Conservation (phyloP, 64 coral and sea anemone genomes). For the Dendronephthya gigantea region DNA sequence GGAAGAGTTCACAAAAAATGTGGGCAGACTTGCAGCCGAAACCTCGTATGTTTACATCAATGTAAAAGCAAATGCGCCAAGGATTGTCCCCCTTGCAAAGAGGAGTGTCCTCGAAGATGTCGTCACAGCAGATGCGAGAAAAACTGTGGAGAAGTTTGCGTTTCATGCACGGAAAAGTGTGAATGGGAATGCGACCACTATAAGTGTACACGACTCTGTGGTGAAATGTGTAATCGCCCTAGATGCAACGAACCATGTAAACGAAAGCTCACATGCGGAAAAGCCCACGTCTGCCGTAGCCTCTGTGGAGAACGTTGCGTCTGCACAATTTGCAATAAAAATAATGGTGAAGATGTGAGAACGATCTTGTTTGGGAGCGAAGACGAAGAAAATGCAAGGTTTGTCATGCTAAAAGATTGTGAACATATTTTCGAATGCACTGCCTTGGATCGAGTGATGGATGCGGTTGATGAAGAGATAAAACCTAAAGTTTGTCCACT, state of each 20-base stretch:
- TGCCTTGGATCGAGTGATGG: constrained; percentile 37
- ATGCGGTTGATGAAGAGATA: constrained; percentile 11
- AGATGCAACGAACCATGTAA: constrained; percentile 33
- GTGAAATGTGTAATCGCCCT: constrained; percentile 24
- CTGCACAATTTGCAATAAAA: constrained; percentile 30
- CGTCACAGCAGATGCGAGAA: constrained; percentile 14
- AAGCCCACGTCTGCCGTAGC: constrained; percentile 25
- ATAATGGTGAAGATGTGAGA: constrained; percentile 17
- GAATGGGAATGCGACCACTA: constrained; percentile 34
- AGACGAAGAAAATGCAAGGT: constrained; percentile 44
- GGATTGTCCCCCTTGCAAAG: constrained; percentile 27
- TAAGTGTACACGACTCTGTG: constrained; percentile 28
- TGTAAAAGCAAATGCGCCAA: constrained; percentile 24
- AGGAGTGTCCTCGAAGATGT: constrained; percentile 13
- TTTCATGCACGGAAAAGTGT: constrained; percentile 37
- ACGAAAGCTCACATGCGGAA: neutral
- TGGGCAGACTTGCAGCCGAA: constrained; percentile 7
- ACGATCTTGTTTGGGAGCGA: constrained; percentile 36
- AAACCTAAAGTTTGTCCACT: constrained; percentile 61
- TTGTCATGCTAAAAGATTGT: constrained; percentile 64
- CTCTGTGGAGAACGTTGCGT: constrained; percentile 43
- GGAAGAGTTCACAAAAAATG: constrained; percentile 37
- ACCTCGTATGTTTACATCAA: constrained; percentile 36
- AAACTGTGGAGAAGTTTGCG: constrained; percentile 15
- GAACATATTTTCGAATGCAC: constrained; percentile 60